These are phyloP conservation scores for Pyrrhosoma nymphula DNA, from an alignment of 2,888 invertebrate genomes.

Conservation along the genomic window DNA sequence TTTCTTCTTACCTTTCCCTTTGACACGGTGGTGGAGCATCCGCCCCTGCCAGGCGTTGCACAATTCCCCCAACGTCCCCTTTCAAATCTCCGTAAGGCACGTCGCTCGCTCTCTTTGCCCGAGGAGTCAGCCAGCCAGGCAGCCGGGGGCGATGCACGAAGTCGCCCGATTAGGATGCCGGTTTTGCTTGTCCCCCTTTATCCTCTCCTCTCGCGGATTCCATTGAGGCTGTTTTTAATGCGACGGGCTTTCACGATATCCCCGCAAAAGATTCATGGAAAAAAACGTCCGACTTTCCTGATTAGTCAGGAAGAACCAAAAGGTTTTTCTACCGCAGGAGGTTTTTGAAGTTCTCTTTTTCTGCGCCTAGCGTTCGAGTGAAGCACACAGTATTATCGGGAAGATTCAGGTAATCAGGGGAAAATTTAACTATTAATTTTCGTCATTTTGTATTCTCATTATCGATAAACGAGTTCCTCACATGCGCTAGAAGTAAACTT, in stretches of 20 bases:
- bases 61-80: neutral
- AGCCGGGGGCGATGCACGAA: constrained; percentile 27
- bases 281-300: neutral
- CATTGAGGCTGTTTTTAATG: neutral
- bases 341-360: too few species aligned
- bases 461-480: too few species aligned
- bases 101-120: constrained; percentile 20
- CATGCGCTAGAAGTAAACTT: too few species aligned
- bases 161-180: constrained; percentile 38
- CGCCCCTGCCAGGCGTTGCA: constrained; percentile 45
- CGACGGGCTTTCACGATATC: neutral
- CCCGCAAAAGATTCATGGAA: neutral
- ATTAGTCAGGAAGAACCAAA: neutral
- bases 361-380: too few species aligned
- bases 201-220: neutral
- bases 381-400: too few species aligned
- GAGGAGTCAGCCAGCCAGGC: neutral
- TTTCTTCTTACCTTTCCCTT: neutral
- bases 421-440: too few species aligned
- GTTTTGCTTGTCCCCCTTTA: neutral
- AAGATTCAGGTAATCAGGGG: too few species aligned
- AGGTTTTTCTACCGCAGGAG: neutral
- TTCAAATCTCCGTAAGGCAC: constrained; percentile 35
- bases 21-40: constrained; percentile 28
- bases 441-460: too few species aligned